Evolutionary conservation across 37 sponge, comb jelly and placozoan genomes (phyloP), one percentile per base, ranked within the genome.

Genomic region (Oopsacas minuta): DNA sequence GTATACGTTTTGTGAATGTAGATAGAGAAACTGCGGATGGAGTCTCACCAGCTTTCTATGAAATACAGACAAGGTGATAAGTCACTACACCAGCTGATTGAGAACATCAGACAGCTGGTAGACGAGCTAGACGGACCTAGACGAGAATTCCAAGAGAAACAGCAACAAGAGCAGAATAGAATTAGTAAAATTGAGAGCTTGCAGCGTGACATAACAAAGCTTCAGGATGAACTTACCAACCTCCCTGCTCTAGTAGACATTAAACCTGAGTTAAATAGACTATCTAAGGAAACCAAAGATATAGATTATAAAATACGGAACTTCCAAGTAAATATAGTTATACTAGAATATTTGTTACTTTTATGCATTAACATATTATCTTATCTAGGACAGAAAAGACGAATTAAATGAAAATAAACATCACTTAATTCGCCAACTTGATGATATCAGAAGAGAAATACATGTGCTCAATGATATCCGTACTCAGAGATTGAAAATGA

Each of bases 401-500:
- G 75, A 61, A 7, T 10, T 61, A 20, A 34, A 61, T 5, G 75
- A 61, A 34, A 34, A 61, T 34, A 61, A 61, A 34, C 20, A n/a
- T 34, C 75, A 61, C 1, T n/a, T 3, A 7, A 25, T 25, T 34
- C 75, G 75, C 28, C 7, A 61, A 34, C 75, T 61, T 5, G 75
- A 61, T 3, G 88, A 42, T 10, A 28, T 86, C 39, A 82, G 89
- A 46, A 86, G 83, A 12, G 85, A 91, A 83, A 53, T 97, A 37
- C 37, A 85, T 22, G 61, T 81, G 38, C 89, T 91, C 51, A 83
- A 91, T 42, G 91, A 93, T 36, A 84, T 93, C 10, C 36, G 87
- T 28, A 91, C 87, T 37, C 89, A 86, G 83, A 86, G 96, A 10
- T 82, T 94, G 35, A 83, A 93, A 35, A 84, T 37, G 42, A 88